A percentile compares a stretch with the other conserved stretches of the same genome.
Evolutionary conservation across 92 coral and sea anemone genomes (phyloP).

Genomic region (Zoanthus solanderi): DNA sequence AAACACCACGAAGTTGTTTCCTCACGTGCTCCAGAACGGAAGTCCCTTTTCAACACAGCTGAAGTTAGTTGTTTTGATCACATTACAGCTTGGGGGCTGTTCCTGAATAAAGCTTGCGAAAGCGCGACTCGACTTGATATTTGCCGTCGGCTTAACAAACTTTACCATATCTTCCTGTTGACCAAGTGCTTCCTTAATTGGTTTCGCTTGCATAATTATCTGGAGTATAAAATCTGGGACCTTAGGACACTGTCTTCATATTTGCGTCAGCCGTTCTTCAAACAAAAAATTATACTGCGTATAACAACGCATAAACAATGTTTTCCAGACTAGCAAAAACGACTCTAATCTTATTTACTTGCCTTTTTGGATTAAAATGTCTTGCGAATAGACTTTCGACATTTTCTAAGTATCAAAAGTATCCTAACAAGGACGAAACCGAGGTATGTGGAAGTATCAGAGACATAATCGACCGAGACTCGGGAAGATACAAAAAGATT

Average conservation of each 20-base stretch:
- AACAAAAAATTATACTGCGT: neutral
- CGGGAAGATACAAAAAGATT: constrained; percentile 89
- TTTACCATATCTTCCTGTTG: neutral
- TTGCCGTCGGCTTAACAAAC: neutral
- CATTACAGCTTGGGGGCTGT: neutral
- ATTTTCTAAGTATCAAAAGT: constrained; percentile 45
- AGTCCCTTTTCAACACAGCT: neutral
- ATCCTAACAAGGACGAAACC: constrained; percentile 74
- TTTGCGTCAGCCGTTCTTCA: neutral
- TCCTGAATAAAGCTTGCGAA: constrained; percentile 13
- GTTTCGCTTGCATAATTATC: constrained; percentile 11
- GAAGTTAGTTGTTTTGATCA: neutral
- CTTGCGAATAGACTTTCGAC: constrained; percentile 39
- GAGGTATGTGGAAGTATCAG: constrained; percentile 87
- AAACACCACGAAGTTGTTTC: neutral
- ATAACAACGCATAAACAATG: neutral
- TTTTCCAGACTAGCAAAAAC: neutral
- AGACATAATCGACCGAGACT: constrained; percentile 87
- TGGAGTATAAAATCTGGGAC: neutral
- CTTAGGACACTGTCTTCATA: neutral
- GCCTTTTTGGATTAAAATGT: neutral
- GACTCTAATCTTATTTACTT: neutral
- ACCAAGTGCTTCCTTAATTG: constrained; percentile 16
- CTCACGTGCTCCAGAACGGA: constrained; percentile 25
- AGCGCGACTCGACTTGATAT: neutral